Evolutionary conservation across 64 coral and sea anemone genomes (phyloP).

Genomic region (Orbicella faveolata): DNA sequence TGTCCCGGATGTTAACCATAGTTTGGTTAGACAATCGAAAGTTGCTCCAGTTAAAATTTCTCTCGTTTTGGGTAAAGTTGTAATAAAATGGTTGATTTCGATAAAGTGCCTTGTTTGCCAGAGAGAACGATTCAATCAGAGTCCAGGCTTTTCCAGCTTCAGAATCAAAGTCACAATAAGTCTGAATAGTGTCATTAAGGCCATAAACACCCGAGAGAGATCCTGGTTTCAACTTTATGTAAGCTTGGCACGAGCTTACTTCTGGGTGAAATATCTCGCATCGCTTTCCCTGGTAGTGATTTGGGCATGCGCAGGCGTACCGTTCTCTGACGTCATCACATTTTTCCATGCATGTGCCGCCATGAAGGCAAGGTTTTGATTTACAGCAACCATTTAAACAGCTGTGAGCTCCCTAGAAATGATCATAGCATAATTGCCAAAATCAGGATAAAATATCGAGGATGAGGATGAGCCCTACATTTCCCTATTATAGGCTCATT

Average conservation of each 20-base stretch:
- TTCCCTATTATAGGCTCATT: too few relatives aligned
- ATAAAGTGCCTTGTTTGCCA: conserved; percentile 16
- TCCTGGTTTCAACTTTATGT: background rate
- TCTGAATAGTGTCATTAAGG: background rate
- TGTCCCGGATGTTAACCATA: conserved; percentile 19
- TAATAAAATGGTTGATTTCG: conserved; percentile 27
- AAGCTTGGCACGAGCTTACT: conserved; percentile 12
- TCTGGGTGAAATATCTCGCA: conserved; percentile 19
- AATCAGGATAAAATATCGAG: background rate
- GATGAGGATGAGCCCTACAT: background rate
- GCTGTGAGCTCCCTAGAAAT: background rate
- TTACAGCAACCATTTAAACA: conserved; percentile 50
- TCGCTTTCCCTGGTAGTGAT: conserved; percentile 18
- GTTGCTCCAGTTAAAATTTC: conserved; percentile 5
- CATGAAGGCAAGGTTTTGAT: conserved; percentile 38
- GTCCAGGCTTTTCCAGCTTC: conserved; percentile 36
- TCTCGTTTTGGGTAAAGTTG: conserved; percentile 23
- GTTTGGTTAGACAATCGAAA: conserved; percentile 9
- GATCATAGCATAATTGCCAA: background rate
- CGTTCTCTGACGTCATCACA: conserved; percentile 24
- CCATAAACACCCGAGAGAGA: conserved; percentile 4
- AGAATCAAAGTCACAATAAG: conserved; percentile 32
- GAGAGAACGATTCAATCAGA: conserved; percentile 51
- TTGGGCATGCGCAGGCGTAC: conserved; percentile 36
- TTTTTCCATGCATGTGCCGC: conserved; percentile 37